Base-by-base conservation (phyloP, 2,888 invertebrate genomes). In the Clepsis dumicolana region DNA sequence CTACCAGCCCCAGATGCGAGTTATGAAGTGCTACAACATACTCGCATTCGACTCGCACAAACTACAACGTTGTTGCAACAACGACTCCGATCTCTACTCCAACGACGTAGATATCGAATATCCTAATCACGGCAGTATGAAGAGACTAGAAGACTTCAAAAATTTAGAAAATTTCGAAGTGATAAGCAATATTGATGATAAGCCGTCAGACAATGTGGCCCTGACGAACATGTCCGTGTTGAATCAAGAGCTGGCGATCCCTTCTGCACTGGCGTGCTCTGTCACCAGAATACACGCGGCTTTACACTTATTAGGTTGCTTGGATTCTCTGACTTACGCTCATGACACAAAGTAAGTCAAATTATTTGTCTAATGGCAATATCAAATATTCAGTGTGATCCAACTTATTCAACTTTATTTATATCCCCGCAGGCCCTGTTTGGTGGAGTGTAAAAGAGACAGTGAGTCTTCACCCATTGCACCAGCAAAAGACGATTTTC, bases 211-310 rank as follows among this genome's bases (percentile, higher is more conserved):
- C 7, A 87, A 83, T 59, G 80, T 85, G 56, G 93, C 82, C 70
- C 77, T 91, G 71, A 84, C 88, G 12, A 89, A 86, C 72, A 94
- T 94, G 68, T 96, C 96, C 4, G 95, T 98, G 75, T 88, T 98
- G 70, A 96, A 96, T 70, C 96, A 97, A 7, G 97, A 98, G 83
- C 86, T 98, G 65, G 96, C 98, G 0, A 94, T 98, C 63, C 98
- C 98, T 0, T 95, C 95, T 1, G 95, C 95, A 41, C 88, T 94
- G 3, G 95, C 94, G 70, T 96, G 96, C 72, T 94, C 94, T 25
- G 95, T 97, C 2, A 97, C 97, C 0, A 94, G 98, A 64, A 96
- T 97, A 72, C 98, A 98, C 86, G 97, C 98, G n/a, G 98, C 98
- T 0, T 94, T 98, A 68, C 97, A 98, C 93, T 94, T 99, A 63